These are phyloP conservation scores for Tyto alba DNA, from an alignment of 2,113 vertebrate species.

Conservation along the genomic window DNA sequence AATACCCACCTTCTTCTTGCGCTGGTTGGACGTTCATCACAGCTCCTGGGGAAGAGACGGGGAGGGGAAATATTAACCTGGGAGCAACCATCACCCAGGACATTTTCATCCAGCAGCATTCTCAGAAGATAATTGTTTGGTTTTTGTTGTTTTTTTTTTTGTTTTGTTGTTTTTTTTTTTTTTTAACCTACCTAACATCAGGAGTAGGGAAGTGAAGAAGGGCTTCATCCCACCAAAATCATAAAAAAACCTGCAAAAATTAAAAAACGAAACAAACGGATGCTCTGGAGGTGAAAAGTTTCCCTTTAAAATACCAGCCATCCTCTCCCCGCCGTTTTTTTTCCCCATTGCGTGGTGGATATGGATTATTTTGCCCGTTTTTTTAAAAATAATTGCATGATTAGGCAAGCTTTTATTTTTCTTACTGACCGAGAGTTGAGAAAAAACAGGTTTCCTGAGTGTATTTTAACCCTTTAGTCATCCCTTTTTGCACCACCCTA, in stretches of 20 bases:
- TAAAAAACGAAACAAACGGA: too few relatives aligned
- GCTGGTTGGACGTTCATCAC: fast-evolving
- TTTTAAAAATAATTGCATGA: fast-evolving
- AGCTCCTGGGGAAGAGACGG: background rate
- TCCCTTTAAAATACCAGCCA: background rate
- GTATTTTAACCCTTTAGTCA: background rate
- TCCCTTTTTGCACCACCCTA: background rate
- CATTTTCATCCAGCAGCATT: too few relatives aligned
- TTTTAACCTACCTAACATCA: background rate
- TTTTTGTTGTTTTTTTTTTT: too few relatives aligned
- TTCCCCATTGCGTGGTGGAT: fast-evolving
- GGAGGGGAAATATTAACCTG: background rate
- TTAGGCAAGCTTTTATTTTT: too few relatives aligned
- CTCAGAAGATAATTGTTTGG: background rate
- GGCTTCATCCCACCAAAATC: background rate
- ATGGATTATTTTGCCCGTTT: background rate
- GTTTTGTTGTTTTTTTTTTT: too few relatives aligned
- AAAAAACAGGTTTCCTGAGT: background rate
- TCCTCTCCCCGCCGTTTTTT: background rate
- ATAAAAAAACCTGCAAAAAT: background rate
- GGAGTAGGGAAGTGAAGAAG: background rate
- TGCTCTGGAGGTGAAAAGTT: background rate
- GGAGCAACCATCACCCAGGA: background rate
- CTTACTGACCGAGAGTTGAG: background rate
- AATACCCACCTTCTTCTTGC: background rate